Base-by-base conservation (phyloP, 2,797 vertebrate genomes). In the Uromys caudimaculatus region DNA sequence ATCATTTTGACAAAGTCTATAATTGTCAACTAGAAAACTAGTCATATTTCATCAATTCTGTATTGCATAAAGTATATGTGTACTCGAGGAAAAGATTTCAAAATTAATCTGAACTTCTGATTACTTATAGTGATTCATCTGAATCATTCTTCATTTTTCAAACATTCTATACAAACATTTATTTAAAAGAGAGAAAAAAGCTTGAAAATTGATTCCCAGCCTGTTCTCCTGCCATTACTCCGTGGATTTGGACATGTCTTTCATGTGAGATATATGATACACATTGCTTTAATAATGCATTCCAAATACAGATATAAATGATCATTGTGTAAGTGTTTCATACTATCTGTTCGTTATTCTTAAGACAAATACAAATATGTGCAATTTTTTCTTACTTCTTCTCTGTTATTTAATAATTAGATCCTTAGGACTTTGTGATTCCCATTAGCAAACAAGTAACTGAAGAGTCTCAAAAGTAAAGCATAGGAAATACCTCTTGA, bases 221-320 rank as follows among this genome's bases (percentile, higher is more conserved):
- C 89, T 97, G 75, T 94, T 94, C 96, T 93, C 75, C 91, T 76
- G 89, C 85, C 90, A 64, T 96, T 83, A 58, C 85, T 95, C 85
- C 87, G 87, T 95, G 89, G 88, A 97, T 84, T 95, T 77, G n/a
- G n/a, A 75, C 93, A 96, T 87, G 4, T 86, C 9, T 44, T 95
- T 96, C 78, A 97, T 85, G 89, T 96, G 94, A 97, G 86, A 73
- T 93, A 83, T 38, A 52, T 93, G 89, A 97, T 95, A 87, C 78
- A 96, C 96, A 96, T 91, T 95, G 89, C 93, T 96, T 97, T 96
- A 95, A 96, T 94, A 96, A 95, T 96, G 89, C 62, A 96, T 93
- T 93, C 12, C 13, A 91, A 94, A 96, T 52, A 89, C 88, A 96
- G 96, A 82, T 73, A 95, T 73, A 97, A 91, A 91, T 94, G n/a